Conservation (phyloP, 2,113 vertebrate species). For the Galemys pyrenaicus region DNA sequence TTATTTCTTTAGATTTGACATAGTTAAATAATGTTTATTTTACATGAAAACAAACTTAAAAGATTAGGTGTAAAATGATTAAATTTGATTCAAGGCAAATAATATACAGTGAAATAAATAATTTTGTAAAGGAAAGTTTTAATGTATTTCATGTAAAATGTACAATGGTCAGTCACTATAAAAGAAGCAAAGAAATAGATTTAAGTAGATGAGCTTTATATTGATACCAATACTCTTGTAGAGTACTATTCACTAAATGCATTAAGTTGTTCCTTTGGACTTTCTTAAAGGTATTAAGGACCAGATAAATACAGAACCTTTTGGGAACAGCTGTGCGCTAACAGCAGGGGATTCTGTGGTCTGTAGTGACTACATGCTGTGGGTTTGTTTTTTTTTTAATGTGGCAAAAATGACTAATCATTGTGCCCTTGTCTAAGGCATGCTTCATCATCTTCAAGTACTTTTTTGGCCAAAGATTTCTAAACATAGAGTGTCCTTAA, state of each 20-base stretch:
- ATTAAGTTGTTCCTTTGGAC: conserved; percentile 83
- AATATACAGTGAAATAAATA: neutral
- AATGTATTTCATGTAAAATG: conserved; percentile 53
- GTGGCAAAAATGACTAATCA: conserved; percentile 88
- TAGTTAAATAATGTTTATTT: conserved; percentile 49
- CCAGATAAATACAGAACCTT: conserved; percentile 86
- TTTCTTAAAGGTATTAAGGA: conserved; percentile 84
- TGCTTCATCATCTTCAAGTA: conserved; percentile 88
- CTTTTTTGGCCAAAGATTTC: conserved; percentile 88
- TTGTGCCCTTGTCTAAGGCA: conserved; percentile 87
- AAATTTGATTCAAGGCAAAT: neutral
- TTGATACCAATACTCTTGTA: conserved; percentile 78
- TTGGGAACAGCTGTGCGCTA: conserved; percentile 85
- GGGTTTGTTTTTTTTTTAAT: conserved; percentile 80
- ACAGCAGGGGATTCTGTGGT: conserved; percentile 86
- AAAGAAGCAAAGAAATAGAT: conserved; percentile 81
- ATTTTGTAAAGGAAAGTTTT: conserved; percentile 40
- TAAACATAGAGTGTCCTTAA: conserved; percentile 89
- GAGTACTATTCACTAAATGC: conserved; percentile 82
- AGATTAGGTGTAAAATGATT: neutral
- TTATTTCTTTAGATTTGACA: conserved; percentile 44
- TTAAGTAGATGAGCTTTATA: conserved; percentile 82
- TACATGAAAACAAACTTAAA: conserved; percentile 44
- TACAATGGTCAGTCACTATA: conserved; percentile 55
- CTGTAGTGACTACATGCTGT: conserved; percentile 83